phyloP scores from a whole-genome alignment of 1,140 invertebrate species.

The Coboldia fuscipes region DNA sequence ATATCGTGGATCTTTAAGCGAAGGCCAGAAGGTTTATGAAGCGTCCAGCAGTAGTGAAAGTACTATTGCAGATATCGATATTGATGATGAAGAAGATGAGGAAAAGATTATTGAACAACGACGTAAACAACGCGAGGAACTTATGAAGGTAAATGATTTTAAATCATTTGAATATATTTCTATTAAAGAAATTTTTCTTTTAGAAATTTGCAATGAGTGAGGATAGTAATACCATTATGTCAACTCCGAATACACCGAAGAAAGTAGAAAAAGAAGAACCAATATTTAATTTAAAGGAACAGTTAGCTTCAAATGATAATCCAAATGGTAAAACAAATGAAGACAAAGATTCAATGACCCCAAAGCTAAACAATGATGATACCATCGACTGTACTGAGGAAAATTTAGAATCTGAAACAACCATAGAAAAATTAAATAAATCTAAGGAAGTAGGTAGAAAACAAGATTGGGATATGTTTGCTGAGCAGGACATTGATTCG shows the following conservation, averaged over 20 bases:
- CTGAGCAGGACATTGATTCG: slow-evolving; percentile 67
- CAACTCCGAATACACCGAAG: too few relatives aligned
- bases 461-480: slow-evolving; percentile 69
- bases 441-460: slow-evolving; percentile 19
- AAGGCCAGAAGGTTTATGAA: slow-evolving; percentile 43
- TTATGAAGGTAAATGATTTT: slow-evolving; percentile 54
- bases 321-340: background rate
- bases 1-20: slow-evolving; percentile 51
- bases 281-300: too few relatives aligned
- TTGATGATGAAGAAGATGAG: slow-evolving; percentile 84
- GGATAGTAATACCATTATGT: too few relatives aligned
- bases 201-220: too few relatives aligned
- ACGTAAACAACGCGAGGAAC: slow-evolving; percentile 71
- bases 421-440: background rate
- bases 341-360: slow-evolving; percentile 1
- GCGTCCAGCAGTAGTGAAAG: slow-evolving; percentile 35
- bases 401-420: background rate
- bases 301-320: background rate
- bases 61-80: slow-evolving; percentile 41
- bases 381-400: background rate
- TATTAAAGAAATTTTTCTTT: too few relatives aligned
- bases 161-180: too few relatives aligned
- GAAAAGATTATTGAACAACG: slow-evolving; percentile 81
- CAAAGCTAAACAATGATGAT: slow-evolving; percentile 1
- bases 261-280: too few relatives aligned